phyloP scores from a whole-genome alignment of 1,140 invertebrate genomes.

The Conopomorpha cramerella region DNA sequence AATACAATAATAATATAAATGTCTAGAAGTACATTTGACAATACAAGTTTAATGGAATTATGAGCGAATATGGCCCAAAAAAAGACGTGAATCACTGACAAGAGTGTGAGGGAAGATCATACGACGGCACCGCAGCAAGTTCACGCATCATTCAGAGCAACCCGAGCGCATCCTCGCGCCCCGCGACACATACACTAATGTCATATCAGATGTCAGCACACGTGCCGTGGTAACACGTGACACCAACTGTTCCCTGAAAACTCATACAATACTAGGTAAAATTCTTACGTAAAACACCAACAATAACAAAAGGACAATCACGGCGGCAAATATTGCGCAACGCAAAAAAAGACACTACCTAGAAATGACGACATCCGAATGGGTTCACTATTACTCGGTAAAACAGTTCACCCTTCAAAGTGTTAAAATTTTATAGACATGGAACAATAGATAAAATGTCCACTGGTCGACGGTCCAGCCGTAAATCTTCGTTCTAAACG shows the following conservation, averaged over 20 bases:
- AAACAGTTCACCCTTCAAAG: constrained; percentile 22
- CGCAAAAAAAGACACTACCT: neutral
- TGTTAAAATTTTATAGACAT: constrained; percentile 36
- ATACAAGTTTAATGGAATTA: too few relatives aligned
- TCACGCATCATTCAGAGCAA: constrained; percentile 54
- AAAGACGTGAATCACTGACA: neutral
- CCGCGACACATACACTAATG: constrained; percentile 49
- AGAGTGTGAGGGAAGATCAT: too few relatives aligned
- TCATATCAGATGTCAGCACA: constrained; percentile 49
- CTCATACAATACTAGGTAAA: too few relatives aligned
- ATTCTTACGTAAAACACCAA: constrained; percentile 1
- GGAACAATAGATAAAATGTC: constrained; percentile 29
- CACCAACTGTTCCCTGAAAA: too few relatives aligned
- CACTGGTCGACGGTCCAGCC: constrained; percentile 14
- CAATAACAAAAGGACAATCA: neutral
- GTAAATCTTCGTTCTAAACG: constrained; percentile 24
- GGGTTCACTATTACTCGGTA: constrained; percentile 6
- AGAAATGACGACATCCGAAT: neutral
- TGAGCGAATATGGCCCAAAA: too few relatives aligned
- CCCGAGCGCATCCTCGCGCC: constrained; percentile 35
- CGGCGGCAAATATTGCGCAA: constrained; percentile 1
- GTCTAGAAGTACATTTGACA: too few relatives aligned
- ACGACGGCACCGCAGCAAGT: too few relatives aligned
- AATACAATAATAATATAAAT: too few relatives aligned
- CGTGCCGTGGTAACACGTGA: constrained; percentile 17